Conservation (phyloP, 2,888 invertebrate genomes). For the Noctua janthe region DNA sequence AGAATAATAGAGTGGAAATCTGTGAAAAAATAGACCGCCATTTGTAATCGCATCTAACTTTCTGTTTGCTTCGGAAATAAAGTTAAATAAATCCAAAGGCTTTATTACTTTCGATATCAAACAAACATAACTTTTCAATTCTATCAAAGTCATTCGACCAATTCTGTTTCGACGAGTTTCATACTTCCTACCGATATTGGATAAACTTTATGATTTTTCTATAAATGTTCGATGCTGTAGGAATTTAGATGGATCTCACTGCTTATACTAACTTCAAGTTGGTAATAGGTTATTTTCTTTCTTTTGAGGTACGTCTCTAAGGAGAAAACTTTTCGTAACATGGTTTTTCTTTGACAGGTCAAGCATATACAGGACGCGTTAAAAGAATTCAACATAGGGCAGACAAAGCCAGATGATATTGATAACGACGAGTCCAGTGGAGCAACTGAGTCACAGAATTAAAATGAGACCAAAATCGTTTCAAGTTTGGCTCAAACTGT, state of each 20-base stretch:
- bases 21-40: neutral
- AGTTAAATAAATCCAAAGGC: slow-evolving; percentile 27
- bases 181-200: slow-evolving; percentile 42
- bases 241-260: slow-evolving; percentile 30
- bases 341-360: slow-evolving; percentile 79
- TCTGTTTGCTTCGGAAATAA: slow-evolving; percentile 14
- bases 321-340: slow-evolving; percentile 48
- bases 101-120: slow-evolving; percentile 32
- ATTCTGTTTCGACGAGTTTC: slow-evolving; percentile 39
- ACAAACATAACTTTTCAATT: slow-evolving; percentile 51
- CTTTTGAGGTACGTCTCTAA: slow-evolving; percentile 1
- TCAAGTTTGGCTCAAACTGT: slow-evolving; percentile 60
- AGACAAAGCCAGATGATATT: slow-evolving; percentile 79
- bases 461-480: slow-evolving; percentile 60
- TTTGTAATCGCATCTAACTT: slow-evolving; percentile 23
- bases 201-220: slow-evolving; percentile 59
- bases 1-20: neutral
- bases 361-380: slow-evolving; percentile 93
- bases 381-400: slow-evolving; percentile 91
- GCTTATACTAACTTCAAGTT: neutral
- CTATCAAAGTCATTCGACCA: slow-evolving; percentile 41
- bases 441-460: slow-evolving; percentile 77
- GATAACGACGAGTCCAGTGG: slow-evolving; percentile 78
- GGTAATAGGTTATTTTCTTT: slow-evolving; percentile 17
- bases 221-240: slow-evolving; percentile 61